Evolutionary conservation across 2,888 invertebrate genomes (phyloP).

Genomic region (Brachyopa scutellaris): DNA sequence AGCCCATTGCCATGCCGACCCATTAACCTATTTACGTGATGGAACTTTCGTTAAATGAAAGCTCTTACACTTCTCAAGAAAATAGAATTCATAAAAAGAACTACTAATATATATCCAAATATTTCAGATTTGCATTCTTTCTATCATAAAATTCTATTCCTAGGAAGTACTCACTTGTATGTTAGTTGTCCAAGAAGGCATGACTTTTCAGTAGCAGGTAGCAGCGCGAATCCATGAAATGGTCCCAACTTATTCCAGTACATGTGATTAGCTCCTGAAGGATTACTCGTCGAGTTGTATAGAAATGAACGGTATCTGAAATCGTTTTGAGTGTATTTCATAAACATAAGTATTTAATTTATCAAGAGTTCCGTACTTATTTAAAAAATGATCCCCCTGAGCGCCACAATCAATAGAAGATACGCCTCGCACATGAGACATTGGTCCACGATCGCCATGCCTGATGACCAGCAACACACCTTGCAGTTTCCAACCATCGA

Average conservation of each 20-base stretch:
- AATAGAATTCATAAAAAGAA: slow-evolving; percentile 14
- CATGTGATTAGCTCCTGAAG: slow-evolving; percentile 83
- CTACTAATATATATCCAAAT: slow-evolving; percentile 26
- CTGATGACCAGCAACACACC: slow-evolving; percentile 88
- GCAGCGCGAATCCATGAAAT: slow-evolving; percentile 91
- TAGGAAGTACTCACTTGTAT: slow-evolving; percentile 80
- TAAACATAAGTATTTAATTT: too few relatives aligned
- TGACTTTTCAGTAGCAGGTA: slow-evolving; percentile 86
- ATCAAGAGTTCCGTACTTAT: slow-evolving; percentile 75
- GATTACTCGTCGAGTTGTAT: slow-evolving; percentile 77
- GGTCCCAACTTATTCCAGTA: slow-evolving; percentile 91
- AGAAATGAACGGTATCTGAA: slow-evolving; percentile 80
- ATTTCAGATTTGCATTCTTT: slow-evolving; percentile 17
- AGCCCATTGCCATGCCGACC: slow-evolving; percentile 45
- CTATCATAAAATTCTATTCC: slow-evolving; percentile 1
- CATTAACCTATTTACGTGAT: slow-evolving; percentile 68
- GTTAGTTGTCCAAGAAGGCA: slow-evolving; percentile 95
- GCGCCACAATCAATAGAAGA: slow-evolving; percentile 90
- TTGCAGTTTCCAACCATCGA: slow-evolving; percentile 81
- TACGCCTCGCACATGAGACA: slow-evolving; percentile 91
- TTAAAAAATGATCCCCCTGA: slow-evolving; percentile 80
- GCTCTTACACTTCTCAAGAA: slow-evolving; percentile 45
- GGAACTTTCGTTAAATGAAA: slow-evolving; percentile 67
- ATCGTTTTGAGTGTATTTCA: too few relatives aligned
- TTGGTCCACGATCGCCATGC: slow-evolving; percentile 94